A percentile compares a stretch with the other conserved stretches of the same genome.
Evolutionary conservation across 2,797 vertebrate species (phyloP).

Genomic region (Alectoris magna): DNA sequence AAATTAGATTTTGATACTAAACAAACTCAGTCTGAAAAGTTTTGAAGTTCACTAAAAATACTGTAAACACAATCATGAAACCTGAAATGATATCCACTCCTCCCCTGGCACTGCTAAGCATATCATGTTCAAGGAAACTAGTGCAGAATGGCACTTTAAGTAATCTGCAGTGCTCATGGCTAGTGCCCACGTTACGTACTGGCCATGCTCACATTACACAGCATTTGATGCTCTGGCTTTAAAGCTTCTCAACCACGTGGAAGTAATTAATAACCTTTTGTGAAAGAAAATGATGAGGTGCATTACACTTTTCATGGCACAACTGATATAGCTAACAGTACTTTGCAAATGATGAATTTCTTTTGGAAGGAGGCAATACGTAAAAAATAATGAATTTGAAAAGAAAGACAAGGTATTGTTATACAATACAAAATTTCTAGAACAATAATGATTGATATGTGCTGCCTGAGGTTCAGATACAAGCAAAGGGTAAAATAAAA

Average conservation of each 20-base stretch:
- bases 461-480: background rate
- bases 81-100: background rate
- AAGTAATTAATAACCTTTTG: background rate
- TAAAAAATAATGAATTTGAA: background rate
- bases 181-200: background rate
- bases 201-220: accelerated
- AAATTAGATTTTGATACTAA: background rate
- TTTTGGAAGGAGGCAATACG: background rate
- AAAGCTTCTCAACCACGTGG: background rate
- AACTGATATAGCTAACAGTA: background rate
- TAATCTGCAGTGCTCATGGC: background rate
- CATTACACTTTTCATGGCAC: background rate
- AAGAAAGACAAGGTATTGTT: background rate
- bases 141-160: background rate
- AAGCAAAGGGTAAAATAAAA: background rate
- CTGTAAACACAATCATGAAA: background rate
- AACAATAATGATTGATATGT: background rate
- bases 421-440: background rate
- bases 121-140: background rate
- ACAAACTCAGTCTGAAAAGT: background rate
- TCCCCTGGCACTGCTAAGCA: background rate
- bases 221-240: background rate
- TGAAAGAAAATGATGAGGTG: background rate
- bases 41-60: background rate
- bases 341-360: background rate